Evolutionary conservation across 2,797 vertebrate genomes (phyloP), one percentile per base, ranked within the genome.

Genomic region (Tapirus indicus): DNA sequence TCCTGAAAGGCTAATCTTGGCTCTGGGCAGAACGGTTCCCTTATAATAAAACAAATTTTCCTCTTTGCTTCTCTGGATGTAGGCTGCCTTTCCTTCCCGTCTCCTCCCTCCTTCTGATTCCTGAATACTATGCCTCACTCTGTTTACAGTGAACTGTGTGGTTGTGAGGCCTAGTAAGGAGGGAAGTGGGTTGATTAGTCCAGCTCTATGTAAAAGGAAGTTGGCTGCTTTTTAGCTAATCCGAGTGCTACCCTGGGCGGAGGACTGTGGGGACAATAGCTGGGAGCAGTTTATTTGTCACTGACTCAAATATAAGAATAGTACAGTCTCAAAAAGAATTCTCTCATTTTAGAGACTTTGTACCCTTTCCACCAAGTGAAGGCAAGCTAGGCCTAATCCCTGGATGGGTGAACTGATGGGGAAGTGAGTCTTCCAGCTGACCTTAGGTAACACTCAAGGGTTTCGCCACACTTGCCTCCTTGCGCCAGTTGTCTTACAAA

Each of bases 401-500:
- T 87, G 54, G 32, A 16, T 52, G 10, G 72, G 27, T 17, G 88
- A 14, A 25, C 41, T 62, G 54, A 88, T 17, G 85, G 71, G 98
- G 97, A 96, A 96, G 87, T 8, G 2, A 9, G 5, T 27, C 60
- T 27, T 5, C 35, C 60, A 44, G 88, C 82, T 0, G 29, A 38
- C 38, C 93, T 62, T 96, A 49, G 64, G 92, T 86, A 97, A 96
- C 58, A 0, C 0, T 11, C 84, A 64, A 32, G 88, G 89, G 54
- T 96, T 56, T 56, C 56, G 62, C 91, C 97, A 11, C 29, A 10
- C 7, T n/a, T 7, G 47, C 72, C 77, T 96, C 41, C 68, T 72
- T 94, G 94, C 92, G 1, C 88, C 71, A 97, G 83, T 0, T 97
- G 96, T 97, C 97, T 97, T 96, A 80, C 97, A 83, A 21, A 27